Conservation (phyloP, 1,140 invertebrate genomes). For the Nomia melanderi region DNA sequence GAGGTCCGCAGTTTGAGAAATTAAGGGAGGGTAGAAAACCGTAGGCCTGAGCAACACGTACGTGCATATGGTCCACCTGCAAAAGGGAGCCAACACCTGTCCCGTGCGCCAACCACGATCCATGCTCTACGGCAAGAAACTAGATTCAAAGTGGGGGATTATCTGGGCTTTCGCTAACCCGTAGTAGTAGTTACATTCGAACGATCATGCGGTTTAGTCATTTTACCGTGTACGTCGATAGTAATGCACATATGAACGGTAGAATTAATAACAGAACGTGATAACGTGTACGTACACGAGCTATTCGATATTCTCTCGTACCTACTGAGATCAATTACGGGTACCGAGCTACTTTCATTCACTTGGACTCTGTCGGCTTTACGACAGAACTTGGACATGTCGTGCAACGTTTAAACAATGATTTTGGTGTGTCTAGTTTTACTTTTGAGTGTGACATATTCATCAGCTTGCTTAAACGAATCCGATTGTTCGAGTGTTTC, state of each 20-base stretch:
- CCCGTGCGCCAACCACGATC: conserved; percentile 70
- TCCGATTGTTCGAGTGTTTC: too few species aligned
- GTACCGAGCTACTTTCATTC: too few species aligned
- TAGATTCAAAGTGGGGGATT: conserved; percentile 58
- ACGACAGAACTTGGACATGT: too few species aligned
- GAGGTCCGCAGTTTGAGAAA: conserved; percentile 18
- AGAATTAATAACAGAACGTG: neutral
- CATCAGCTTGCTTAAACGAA: too few species aligned
- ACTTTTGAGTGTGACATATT: too few species aligned
- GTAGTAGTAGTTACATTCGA: conserved; percentile 63
- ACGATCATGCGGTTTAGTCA: conserved; percentile 51
- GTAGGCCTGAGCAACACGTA: conserved; percentile 51
- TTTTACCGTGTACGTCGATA: neutral
- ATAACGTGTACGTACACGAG: too few species aligned
- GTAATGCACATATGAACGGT: neutral
- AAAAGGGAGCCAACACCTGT: conserved; percentile 75
- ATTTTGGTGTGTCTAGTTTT: too few species aligned
- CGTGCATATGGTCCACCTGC: conserved; percentile 75
- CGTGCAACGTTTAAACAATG: too few species aligned
- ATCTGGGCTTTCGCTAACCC: conserved; percentile 59
- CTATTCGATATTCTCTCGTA: too few species aligned
- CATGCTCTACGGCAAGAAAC: conserved; percentile 55
- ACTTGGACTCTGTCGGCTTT: too few species aligned
- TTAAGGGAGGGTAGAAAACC: conserved; percentile 55
- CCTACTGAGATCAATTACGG: too few species aligned